Evolutionary conservation across 1,140 invertebrate genomes (phyloP).

Genomic region (Panonychus citri): DNA sequence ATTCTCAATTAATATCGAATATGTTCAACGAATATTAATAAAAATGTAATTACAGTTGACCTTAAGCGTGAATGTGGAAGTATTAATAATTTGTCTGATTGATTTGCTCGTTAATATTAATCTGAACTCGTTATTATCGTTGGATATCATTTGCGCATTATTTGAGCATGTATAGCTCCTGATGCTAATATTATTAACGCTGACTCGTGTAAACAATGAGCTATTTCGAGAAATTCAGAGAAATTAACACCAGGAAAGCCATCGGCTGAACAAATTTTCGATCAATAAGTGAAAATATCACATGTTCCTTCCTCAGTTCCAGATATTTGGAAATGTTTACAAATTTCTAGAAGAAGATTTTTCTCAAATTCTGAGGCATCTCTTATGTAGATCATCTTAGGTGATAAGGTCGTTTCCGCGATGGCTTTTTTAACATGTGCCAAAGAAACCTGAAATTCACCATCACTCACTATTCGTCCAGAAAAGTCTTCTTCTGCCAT

Average conservation of each 20-base stretch:
- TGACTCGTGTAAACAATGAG: slow-evolving; percentile 32
- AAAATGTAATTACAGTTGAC: too few species aligned
- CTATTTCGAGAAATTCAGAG: slow-evolving; percentile 30
- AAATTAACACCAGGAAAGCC: slow-evolving; percentile 29
- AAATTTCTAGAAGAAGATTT: slow-evolving; percentile 53
- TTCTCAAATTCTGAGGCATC: slow-evolving; percentile 47
- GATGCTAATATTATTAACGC: slow-evolving; percentile 40
- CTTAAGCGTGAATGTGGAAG: too few species aligned
- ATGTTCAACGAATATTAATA: too few species aligned
- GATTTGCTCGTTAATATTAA: too few species aligned
- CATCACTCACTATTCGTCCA: slow-evolving; percentile 1
- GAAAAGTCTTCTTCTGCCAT: slow-evolving; percentile 30
- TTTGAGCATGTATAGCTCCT: slow-evolving; percentile 33
- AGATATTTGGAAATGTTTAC: slow-evolving; percentile 45
- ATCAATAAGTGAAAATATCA: slow-evolving; percentile 39
- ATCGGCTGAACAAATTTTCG: slow-evolving; percentile 40
- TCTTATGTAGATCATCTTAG: slow-evolving; percentile 58
- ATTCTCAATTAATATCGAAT: too few species aligned
- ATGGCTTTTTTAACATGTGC: slow-evolving; percentile 51
- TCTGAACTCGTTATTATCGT: too few species aligned
- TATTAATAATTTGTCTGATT: too few species aligned
- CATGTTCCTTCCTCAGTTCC: slow-evolving; percentile 60
- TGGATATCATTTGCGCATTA: too few species aligned
- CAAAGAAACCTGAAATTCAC: slow-evolving; percentile 36
- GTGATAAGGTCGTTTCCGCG: slow-evolving; percentile 67